Evolutionary conservation across 1,140 invertebrate species (phyloP).

Genomic region (Bombus breviceps): DNA sequence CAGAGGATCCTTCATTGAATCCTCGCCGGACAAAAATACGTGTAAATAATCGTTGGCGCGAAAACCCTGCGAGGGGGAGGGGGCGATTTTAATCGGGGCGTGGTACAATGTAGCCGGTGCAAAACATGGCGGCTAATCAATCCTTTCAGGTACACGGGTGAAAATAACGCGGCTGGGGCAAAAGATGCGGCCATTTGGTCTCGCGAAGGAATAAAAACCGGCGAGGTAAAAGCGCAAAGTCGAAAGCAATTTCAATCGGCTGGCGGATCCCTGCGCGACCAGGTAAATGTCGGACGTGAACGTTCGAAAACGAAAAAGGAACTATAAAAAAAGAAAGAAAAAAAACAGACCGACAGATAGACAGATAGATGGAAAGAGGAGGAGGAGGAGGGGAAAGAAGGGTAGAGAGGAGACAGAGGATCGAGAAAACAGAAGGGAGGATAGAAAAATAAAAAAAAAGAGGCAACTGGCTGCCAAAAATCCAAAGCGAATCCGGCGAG

Average conservation of each 20-base stretch:
- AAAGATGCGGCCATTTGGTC: slow-evolving; percentile 7
- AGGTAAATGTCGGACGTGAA: slow-evolving; percentile 51
- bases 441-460: slow-evolving; percentile 9
- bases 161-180: neutral
- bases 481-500: slow-evolving; percentile 52
- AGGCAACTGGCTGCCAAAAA: slow-evolving; percentile 57
- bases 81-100: slow-evolving; percentile 4
- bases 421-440: neutral
- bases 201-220: slow-evolving; percentile 36
- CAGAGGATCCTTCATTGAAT: neutral
- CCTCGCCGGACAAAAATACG: slow-evolving; percentile 9
- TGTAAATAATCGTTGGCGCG: slow-evolving; percentile 29
- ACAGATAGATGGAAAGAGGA: neutral
- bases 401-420: neutral
- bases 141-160: slow-evolving; percentile 30
- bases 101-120: slow-evolving; percentile 18
- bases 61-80: neutral
- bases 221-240: slow-evolving; percentile 54
- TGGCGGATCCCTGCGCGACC: neutral
- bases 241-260: slow-evolving; percentile 61
- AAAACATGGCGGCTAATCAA: slow-evolving; percentile 43
- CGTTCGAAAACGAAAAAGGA: slow-evolving; percentile 20
- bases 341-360: neutral
- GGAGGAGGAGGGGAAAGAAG: neutral
- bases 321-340: neutral